Evolutionary conservation across 64 coral and sea anemone genomes (phyloP).

Genomic region (Stichodactyla mertensii): DNA sequence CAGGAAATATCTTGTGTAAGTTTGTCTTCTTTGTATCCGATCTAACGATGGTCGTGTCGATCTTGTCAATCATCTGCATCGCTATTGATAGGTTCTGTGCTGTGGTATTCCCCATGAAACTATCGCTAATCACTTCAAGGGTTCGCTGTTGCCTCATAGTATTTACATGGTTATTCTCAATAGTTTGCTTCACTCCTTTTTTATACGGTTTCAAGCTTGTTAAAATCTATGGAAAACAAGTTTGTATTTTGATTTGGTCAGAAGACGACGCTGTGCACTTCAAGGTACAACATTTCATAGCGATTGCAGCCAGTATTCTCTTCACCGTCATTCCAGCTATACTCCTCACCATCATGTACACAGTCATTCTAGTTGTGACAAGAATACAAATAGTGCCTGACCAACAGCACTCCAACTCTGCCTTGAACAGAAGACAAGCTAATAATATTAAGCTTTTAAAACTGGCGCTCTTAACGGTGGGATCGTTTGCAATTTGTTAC

Average conservation of each 20-base stretch:
- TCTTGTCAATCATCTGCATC: conserved; percentile 24
- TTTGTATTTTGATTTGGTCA: neutral
- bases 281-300: neutral
- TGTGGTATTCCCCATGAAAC: conserved; percentile 38
- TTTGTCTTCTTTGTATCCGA: conserved; percentile 19
- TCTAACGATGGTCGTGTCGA: conserved; percentile 27
- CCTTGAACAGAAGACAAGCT: conserved; percentile 12
- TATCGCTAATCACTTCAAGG: conserved; percentile 2
- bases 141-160: conserved; percentile 8
- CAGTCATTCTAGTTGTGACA: conserved; percentile 3
- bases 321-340: conserved; percentile 28
- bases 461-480: conserved; percentile 24
- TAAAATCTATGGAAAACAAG: neutral
- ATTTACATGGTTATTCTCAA: conserved; percentile 17
- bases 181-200: conserved; percentile 9
- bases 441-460: conserved; percentile 30
- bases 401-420: neutral
- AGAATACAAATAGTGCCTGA: neutral
- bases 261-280: neutral
- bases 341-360: conserved; percentile 24
- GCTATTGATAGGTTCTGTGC: conserved; percentile 35
- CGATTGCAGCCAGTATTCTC: neutral
- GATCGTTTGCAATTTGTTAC: conserved; percentile 25
- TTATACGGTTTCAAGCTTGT: conserved; percentile 17
- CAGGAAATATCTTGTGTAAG: conserved; percentile 32